Conservation (phyloP, 2,113 vertebrate species). For the Pavo muticus region DNA sequence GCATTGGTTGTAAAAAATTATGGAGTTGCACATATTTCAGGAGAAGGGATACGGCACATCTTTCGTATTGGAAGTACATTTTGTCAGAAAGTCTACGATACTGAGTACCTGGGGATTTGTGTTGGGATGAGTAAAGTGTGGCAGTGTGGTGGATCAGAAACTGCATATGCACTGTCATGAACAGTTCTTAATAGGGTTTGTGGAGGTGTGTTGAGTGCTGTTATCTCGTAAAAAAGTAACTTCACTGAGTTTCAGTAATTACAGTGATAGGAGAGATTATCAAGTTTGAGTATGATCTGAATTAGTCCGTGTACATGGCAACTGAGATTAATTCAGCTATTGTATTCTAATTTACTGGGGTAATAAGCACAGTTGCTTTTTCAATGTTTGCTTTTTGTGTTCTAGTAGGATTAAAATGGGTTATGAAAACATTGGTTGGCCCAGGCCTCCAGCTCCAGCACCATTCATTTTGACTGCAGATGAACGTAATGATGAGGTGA, state of each 20-base stretch:
- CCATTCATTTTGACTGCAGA: constrained; percentile 28
- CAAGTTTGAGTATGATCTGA: background rate
- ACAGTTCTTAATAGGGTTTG: background rate
- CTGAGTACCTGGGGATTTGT: fast-evolving
- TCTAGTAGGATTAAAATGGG: background rate
- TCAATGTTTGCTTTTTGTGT: background rate
- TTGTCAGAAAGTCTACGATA: background rate
- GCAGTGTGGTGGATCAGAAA: background rate
- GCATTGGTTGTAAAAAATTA: background rate
- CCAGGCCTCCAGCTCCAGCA: background rate
- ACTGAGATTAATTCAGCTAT: background rate
- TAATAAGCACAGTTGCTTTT: background rate
- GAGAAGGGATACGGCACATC: background rate
- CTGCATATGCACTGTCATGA: background rate
- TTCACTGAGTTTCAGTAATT: background rate
- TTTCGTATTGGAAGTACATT: background rate
- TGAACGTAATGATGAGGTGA: constrained; percentile 21
- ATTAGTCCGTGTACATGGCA: background rate
- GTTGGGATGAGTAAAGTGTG: background rate
- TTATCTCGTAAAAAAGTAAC: background rate
- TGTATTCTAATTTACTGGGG: background rate
- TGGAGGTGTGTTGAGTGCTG: background rate
- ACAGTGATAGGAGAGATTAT: background rate
- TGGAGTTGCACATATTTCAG: background rate
- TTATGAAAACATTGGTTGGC: constrained; percentile 1